Percentiles rank a stretch among this genome's conserved stretches.
phyloP scores from a whole-genome alignment of 2,797 vertebrate species.

The Urophycis tenuis region DNA sequence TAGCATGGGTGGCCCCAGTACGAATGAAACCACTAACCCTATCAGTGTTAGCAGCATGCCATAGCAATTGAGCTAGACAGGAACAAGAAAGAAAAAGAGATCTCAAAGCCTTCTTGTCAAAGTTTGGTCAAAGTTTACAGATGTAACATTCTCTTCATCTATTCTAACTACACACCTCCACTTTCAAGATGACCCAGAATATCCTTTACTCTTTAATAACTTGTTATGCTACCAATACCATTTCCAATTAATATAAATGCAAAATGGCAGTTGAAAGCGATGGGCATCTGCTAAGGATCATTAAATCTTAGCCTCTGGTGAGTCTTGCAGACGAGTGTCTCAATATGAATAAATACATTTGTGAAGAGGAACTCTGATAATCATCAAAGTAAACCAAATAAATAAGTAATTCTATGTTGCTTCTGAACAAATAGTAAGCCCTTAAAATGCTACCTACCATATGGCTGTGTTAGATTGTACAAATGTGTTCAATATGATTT shows the following conservation, averaged over 20 bases:
- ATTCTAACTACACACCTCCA: conserved; percentile 20
- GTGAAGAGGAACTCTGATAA: conserved; percentile 43
- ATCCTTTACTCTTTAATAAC: conserved; percentile 36
- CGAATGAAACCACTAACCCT: too few species aligned
- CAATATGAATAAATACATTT: conserved; percentile 28
- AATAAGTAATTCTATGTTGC: conserved; percentile 57
- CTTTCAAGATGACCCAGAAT: not conserved
- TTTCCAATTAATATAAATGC: conserved; percentile 35
- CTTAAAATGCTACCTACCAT: conserved; percentile 46
- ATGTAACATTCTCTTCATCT: conserved; percentile 35
- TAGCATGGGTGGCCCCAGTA: not conserved
- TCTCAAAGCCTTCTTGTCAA: conserved; percentile 51
- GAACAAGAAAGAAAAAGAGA: conserved; percentile 12
- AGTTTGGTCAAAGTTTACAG: conserved; percentile 48
- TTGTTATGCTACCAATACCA: conserved; percentile 30
- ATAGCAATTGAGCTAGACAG: too few species aligned
- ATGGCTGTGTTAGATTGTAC: conserved; percentile 22
- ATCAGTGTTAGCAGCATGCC: too few species aligned
- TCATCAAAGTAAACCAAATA: conserved; percentile 63
- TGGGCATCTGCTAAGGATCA: conserved; percentile 47
- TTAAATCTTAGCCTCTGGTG: conserved; percentile 55
- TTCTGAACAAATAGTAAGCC: conserved; percentile 22
- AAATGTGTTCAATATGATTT: not conserved
- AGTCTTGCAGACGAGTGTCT: conserved; percentile 42
- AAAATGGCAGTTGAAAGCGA: conserved; percentile 40